Conservation (phyloP, 2,888 invertebrate genomes). For the Hydriomena furcata region DNA sequence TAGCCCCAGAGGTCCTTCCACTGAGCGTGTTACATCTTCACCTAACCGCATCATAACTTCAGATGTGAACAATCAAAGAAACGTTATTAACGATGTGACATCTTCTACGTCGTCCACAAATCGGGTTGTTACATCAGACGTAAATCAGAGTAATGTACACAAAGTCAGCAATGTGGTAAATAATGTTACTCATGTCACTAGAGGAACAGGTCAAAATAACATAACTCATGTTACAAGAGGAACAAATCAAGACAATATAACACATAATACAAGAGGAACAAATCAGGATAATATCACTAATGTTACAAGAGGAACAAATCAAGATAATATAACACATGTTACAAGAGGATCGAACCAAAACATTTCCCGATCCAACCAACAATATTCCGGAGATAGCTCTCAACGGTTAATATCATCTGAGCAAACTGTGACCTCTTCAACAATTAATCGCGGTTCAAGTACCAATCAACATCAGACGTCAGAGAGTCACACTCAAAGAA, state of each 20-base stretch:
- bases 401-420: slow-evolving; percentile 44
- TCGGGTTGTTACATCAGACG: slow-evolving; percentile 42
- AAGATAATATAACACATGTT: slow-evolving; percentile 41
- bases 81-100: slow-evolving; percentile 24
- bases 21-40: slow-evolving; percentile 49
- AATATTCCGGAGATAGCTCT: slow-evolving; percentile 40
- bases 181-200: slow-evolving; percentile 37
- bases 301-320: slow-evolving; percentile 44
- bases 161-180: slow-evolving; percentile 7
- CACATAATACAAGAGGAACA: slow-evolving; percentile 44
- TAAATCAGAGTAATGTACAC: slow-evolving; percentile 40
- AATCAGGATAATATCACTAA: slow-evolving; percentile 44
- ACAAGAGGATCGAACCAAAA: slow-evolving; percentile 49
- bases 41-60: slow-evolving; percentile 44
- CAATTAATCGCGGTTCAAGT: slow-evolving; percentile 38
- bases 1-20: slow-evolving; percentile 47
- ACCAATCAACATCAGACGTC: slow-evolving; percentile 39
- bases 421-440: slow-evolving; percentile 43
- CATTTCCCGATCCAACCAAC: slow-evolving; percentile 48
- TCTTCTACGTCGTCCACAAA: slow-evolving; percentile 38
- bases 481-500: slow-evolving; percentile 43
- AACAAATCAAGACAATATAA: slow-evolving; percentile 42
- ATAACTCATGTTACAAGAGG: slow-evolving; percentile 46
- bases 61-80: slow-evolving; percentile 42
- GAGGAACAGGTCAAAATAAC: slow-evolving; percentile 42